A percentile compares a stretch with the other conserved stretches of the same genome.
Evolutionary conservation across 2,113 vertebrate genomes (phyloP).

Genomic region (Forbesichthys papilliferus): DNA sequence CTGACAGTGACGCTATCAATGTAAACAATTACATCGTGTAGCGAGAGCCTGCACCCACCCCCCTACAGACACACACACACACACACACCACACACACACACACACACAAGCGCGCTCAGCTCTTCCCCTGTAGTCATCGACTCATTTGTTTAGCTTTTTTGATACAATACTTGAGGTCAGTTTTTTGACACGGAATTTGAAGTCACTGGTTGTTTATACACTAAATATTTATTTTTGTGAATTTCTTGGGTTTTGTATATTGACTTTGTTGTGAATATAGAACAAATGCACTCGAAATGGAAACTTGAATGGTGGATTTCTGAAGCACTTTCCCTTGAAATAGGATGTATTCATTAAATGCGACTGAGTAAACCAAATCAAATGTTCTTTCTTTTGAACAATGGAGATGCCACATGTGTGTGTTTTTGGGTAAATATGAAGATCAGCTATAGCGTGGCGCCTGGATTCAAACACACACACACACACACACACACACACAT

Average conservation of each 20-base stretch:
- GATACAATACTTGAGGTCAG: slow-evolving; percentile 79
- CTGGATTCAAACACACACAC: not conserved
- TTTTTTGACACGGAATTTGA: slow-evolving; percentile 75
- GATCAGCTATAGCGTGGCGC: too few species aligned
- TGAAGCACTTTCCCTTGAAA: slow-evolving; percentile 78
- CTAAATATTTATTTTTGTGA: slow-evolving; percentile 83
- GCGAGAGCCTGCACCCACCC: slow-evolving; percentile 20
- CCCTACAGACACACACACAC: slow-evolving; percentile 7
- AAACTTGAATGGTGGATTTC: slow-evolving; percentile 82
- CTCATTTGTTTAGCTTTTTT: slow-evolving; percentile 51
- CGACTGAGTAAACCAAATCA: slow-evolving; percentile 67
- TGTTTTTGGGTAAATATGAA: not conserved
- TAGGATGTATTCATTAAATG: slow-evolving; percentile 76
- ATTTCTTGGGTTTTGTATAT: slow-evolving; percentile 65
- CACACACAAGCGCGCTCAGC: slow-evolving; percentile 24
- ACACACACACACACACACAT: not conserved
- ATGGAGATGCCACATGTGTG: slow-evolving; percentile 3
- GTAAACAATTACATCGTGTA: slow-evolving; percentile 61
- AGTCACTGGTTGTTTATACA: slow-evolving; percentile 82
- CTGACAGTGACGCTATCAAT: slow-evolving; percentile 64
- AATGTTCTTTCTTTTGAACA: slow-evolving; percentile 38
- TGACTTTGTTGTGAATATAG: slow-evolving; percentile 69
- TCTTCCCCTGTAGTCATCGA: slow-evolving; percentile 2
- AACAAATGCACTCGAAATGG: slow-evolving; percentile 79
- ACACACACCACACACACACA: slow-evolving; percentile 24